Conservation (phyloP, 2,113 vertebrate species). For the Azemiops feae region DNA sequence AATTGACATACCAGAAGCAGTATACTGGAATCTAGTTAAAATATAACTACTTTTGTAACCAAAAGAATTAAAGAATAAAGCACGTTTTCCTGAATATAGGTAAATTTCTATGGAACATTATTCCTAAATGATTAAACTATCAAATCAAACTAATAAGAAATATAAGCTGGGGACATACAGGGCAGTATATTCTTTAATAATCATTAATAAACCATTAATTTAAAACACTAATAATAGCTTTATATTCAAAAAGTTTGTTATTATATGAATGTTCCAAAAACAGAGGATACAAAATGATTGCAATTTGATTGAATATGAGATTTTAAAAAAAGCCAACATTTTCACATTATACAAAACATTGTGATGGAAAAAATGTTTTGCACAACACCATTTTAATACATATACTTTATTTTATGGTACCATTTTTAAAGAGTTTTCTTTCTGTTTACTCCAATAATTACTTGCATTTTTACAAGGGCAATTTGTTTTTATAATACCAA, state of each 20-base stretch:
- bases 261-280: constrained; percentile 31
- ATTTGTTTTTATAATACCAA: constrained; percentile 23
- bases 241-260: constrained; percentile 42
- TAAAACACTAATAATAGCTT: not conserved
- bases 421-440: constrained; percentile 12
- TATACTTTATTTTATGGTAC: constrained; percentile 22
- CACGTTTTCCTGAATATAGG: not conserved
- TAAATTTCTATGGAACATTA: constrained; percentile 4
- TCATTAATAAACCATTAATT: constrained; percentile 42
- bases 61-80: not conserved
- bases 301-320: constrained; percentile 9
- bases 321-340: not conserved
- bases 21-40: not conserved
- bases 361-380: constrained; percentile 14
- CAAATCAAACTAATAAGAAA: not conserved
- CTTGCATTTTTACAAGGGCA: constrained; percentile 34
- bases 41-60: not conserved
- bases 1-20: not conserved
- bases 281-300: constrained; percentile 8
- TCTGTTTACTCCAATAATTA: constrained; percentile 34
- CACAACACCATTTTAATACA: not conserved
- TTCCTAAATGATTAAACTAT: constrained; percentile 22
- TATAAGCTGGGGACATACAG: constrained; percentile 5
- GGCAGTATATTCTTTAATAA: constrained; percentile 24
- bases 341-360: constrained; percentile 15